Percentiles rank a stretch among this genome's conserved stretches.
These are phyloP conservation scores for Nasonia giraulti DNA, from an alignment of 1,140 invertebrate genomes.

Conservation along the genomic window DNA sequence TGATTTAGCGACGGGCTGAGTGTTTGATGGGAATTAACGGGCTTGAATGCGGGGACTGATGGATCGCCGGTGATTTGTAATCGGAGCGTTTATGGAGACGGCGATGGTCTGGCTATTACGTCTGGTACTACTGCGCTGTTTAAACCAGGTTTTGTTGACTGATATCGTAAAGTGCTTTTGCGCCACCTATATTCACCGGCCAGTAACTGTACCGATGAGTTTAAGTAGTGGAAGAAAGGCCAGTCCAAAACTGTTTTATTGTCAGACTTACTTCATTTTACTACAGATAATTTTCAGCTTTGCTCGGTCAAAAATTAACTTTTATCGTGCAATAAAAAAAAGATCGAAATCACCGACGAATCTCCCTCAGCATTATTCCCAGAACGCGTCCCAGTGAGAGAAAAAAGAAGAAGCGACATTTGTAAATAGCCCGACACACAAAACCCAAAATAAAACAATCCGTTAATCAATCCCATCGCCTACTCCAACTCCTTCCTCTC, in stretches of 20 bases:
- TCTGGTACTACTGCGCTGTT: not conserved
- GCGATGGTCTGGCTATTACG: not conserved
- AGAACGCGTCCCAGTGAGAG: not conserved
- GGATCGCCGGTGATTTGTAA: not conserved
- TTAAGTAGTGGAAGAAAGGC: no score
- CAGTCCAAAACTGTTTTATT: no score
- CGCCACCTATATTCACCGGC: no score
- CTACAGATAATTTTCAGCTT: no score
- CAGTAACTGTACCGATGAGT: no score
- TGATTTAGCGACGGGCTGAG: not conserved
- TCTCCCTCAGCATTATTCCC: not conserved
- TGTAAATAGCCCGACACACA: conserved; percentile 21
- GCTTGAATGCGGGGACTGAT: not conserved
- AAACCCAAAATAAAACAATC: conserved; percentile 46
- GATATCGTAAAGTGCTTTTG: no score
- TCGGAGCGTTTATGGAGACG: not conserved
- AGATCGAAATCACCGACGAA: no score
- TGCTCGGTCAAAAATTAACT: no score
- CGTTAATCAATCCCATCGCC: conserved; percentile 43
- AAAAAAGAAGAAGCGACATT: not conserved
- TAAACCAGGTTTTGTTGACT: no score
- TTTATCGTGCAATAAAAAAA: no score
- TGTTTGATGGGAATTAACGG: conserved; percentile 3
- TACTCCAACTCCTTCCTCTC: conserved; percentile 13
- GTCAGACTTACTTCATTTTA: no score